phyloP scores from a whole-genome alignment of 2,113 vertebrate genomes.

The Hypocryptadius cinnamomeus region DNA sequence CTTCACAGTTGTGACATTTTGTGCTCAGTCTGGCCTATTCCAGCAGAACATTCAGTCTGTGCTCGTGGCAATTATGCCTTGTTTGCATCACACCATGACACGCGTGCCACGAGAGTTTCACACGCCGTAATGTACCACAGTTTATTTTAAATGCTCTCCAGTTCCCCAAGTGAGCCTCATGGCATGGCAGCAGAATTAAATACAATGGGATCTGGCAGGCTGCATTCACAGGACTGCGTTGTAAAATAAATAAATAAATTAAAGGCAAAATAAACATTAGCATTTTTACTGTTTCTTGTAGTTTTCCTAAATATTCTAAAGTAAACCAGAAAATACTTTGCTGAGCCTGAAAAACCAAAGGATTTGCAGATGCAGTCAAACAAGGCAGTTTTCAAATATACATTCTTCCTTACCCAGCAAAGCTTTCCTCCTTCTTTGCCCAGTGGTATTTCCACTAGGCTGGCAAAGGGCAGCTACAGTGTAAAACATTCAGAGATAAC shows the following conservation, averaged over 20 bases:
- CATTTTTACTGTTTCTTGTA: background rate
- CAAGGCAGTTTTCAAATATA: background rate
- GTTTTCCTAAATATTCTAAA: background rate
- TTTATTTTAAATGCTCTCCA: background rate
- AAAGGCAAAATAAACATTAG: background rate
- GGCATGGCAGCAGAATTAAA: background rate
- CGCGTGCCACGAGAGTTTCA: background rate
- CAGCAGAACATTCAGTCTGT: background rate
- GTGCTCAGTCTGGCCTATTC: background rate
- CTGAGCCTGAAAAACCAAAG: background rate
- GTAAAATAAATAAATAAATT: background rate
- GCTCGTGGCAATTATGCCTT: background rate
- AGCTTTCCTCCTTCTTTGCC: background rate
- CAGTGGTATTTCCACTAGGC: background rate
- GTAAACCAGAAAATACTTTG: background rate
- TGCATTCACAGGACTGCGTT: background rate
- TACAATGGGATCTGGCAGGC: background rate
- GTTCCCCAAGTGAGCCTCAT: background rate
- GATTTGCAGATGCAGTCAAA: background rate
- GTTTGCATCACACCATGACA: conserved; percentile 15
- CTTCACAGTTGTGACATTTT: conserved; percentile 18
- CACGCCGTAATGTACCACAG: background rate
- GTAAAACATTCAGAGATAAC: background rate
- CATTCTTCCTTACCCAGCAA: background rate
- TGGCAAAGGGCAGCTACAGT: background rate